Conservation (phyloP, 2,797 vertebrate species). For the Halcyon chelicuti region DNA sequence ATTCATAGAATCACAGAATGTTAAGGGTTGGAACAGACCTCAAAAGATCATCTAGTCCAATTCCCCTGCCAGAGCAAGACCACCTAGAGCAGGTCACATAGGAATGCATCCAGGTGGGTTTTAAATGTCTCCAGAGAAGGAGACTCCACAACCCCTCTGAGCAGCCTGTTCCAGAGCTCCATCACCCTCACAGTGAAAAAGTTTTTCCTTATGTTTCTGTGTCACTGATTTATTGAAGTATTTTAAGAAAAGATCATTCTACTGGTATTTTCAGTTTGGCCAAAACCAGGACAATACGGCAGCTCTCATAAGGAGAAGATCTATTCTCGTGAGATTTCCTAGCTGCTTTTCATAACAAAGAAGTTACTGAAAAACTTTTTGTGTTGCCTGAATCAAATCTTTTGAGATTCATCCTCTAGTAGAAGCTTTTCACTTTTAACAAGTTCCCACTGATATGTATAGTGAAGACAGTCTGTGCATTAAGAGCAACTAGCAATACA, state of each 20-base stretch:
- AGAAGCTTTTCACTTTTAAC: slow-evolving; percentile 38
- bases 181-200: no score
- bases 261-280: not conserved
- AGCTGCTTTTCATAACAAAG: slow-evolving; percentile 57
- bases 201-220: no score
- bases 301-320: not conserved
- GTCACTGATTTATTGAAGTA: not conserved
- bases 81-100: no score
- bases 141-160: no score
- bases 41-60: no score
- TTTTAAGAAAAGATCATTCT: slow-evolving; percentile 16
- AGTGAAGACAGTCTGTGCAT: not conserved
- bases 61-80: no score
- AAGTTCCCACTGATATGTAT: slow-evolving; percentile 27
- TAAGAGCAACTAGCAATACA: slow-evolving; percentile 37
- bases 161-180: no score
- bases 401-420: slow-evolving; percentile 24
- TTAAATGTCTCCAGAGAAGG: no score
- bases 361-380: slow-evolving; percentile 26
- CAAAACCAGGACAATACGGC: not conserved
- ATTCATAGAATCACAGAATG: not conserved
- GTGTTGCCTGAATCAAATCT: slow-evolving; percentile 13
- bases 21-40: no score
- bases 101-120: no score
- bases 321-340: slow-evolving; percentile 9